phyloP scores from a whole-genome alignment of 2,888 invertebrate genomes.

The Yponomeuta plumbellus region DNA sequence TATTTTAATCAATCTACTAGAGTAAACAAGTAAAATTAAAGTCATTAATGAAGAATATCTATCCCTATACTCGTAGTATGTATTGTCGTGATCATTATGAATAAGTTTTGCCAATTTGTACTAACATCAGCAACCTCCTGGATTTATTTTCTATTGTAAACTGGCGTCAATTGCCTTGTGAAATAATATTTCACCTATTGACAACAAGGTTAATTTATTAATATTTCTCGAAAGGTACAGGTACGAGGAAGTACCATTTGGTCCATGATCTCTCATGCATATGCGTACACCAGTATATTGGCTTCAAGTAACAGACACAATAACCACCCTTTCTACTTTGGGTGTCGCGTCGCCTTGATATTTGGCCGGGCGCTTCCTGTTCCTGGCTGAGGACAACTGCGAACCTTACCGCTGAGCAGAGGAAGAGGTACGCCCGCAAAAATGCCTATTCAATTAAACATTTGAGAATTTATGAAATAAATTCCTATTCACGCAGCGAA shows the following conservation, averaged over 20 bases:
- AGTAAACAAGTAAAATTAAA: too few species aligned
- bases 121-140: too few species aligned
- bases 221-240: background rate
- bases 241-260: constrained; percentile 10
- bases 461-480: constrained; percentile 24
- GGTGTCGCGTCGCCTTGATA: constrained; percentile 58
- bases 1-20: too few species aligned
- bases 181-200: background rate
- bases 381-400: constrained; percentile 49
- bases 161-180: too few species aligned
- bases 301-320: constrained; percentile 9
- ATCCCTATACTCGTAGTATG: too few species aligned
- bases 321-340: constrained; percentile 41
- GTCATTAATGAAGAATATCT: too few species aligned
- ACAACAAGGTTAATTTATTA: background rate
- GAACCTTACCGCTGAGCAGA: constrained; percentile 12
- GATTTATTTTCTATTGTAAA: too few species aligned
- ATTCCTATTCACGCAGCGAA: constrained; percentile 33
- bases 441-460: constrained; percentile 19
- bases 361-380: constrained; percentile 65
- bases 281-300: constrained; percentile 1
- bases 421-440: background rate
- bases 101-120: too few species aligned
- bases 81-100: too few species aligned
- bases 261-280: background rate